phyloP scores from a whole-genome alignment of 2,113 vertebrate species.

The Gila orcuttii region DNA sequence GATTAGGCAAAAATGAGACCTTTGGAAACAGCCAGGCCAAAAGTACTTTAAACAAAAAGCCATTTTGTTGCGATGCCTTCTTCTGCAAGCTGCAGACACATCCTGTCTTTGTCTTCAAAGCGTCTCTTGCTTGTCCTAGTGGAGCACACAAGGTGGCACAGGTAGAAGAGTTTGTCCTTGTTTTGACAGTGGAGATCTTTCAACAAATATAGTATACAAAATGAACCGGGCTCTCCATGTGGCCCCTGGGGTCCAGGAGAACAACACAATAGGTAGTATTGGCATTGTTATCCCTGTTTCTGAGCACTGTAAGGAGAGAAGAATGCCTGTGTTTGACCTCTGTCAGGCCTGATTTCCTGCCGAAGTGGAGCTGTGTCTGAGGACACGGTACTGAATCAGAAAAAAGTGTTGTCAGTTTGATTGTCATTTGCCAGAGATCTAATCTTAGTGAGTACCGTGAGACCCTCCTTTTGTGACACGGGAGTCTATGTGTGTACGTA shows the following conservation, averaged over 20 bases:
- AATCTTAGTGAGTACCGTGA: slow-evolving; percentile 58
- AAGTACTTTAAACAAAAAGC: slow-evolving; percentile 16
- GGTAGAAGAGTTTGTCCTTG: slow-evolving; percentile 47
- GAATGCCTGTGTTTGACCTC: slow-evolving; percentile 50
- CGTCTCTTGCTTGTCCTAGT: not conserved
- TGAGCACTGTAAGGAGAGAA: slow-evolving; percentile 37
- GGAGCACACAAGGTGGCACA: not conserved
- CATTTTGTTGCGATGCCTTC: slow-evolving; percentile 7
- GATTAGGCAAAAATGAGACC: slow-evolving; percentile 27
- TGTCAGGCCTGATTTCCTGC: slow-evolving; percentile 50
- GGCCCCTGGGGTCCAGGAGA: slow-evolving; percentile 23
- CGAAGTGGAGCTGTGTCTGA: slow-evolving; percentile 28
- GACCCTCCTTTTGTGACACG: slow-evolving; percentile 48
- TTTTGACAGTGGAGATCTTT: slow-evolving; percentile 24
- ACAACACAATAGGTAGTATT: slow-evolving; percentile 22
- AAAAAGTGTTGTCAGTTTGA: slow-evolving; percentile 59
- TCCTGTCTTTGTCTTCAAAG: slow-evolving; percentile 54
- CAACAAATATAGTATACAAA: slow-evolving; percentile 20
- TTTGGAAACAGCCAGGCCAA: slow-evolving; percentile 11
- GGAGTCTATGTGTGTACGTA: slow-evolving; percentile 35
- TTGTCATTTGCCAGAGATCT: slow-evolving; percentile 58
- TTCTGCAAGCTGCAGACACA: slow-evolving; percentile 47
- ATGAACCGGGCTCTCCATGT: slow-evolving; percentile 25
- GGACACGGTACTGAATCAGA: slow-evolving; percentile 46
- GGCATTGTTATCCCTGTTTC: slow-evolving; percentile 33